Evolutionary conservation across 2,113 vertebrate genomes (phyloP).

Genomic region (Gavia stellata): DNA sequence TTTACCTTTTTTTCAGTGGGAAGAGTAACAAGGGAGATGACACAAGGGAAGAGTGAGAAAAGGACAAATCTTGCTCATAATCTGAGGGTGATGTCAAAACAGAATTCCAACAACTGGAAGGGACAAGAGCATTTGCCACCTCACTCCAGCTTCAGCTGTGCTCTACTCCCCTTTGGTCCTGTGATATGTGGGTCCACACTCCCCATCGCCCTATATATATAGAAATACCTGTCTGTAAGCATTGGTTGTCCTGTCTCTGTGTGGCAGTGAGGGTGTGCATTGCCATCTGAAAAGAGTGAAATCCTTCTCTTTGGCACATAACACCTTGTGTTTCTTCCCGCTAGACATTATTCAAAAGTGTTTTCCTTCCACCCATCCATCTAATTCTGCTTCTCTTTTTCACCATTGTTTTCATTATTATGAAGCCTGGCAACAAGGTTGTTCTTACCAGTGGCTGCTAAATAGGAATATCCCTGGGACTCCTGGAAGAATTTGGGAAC

Average conservation of each 20-base stretch:
- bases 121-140: not conserved
- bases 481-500: not conserved
- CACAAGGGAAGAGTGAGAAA: not conserved
- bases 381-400: not conserved
- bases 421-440: not conserved
- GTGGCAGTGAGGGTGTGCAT: not conserved
- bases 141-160: not conserved
- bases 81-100: not conserved
- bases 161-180: fast-evolving
- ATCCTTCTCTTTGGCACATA: not conserved
- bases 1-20: not conserved
- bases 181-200: not conserved
- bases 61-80: not conserved
- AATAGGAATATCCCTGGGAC: not conserved
- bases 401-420: not conserved
- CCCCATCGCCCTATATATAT: not conserved
- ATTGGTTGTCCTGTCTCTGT: not conserved
- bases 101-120: not conserved
- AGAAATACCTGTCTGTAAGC: not conserved
- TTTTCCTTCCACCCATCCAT: not conserved
- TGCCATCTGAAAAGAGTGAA: not conserved
- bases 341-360: not conserved
- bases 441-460: not conserved
- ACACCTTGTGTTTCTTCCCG: not conserved
- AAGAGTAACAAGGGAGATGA: not conserved